These are phyloP conservation scores for Stylophora pistillata DNA, from an alignment of 64 coral and sea anemone genomes.

Conservation along the genomic window DNA sequence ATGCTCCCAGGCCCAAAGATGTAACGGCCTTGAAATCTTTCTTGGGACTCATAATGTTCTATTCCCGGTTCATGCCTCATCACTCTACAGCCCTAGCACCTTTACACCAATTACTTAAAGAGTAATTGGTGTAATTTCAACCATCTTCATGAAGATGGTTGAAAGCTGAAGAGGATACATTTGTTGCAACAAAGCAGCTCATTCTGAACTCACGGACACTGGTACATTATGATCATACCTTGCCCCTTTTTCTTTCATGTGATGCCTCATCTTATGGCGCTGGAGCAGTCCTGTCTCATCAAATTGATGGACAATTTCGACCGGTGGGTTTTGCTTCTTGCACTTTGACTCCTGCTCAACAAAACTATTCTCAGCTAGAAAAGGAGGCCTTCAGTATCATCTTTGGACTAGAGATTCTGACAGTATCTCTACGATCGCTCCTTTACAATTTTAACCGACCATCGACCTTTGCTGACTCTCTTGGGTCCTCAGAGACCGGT, in stretches of 20 bases:
- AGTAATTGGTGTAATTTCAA: no score
- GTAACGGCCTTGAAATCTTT: conserved; percentile 54
- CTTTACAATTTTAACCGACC: conserved; percentile 57
- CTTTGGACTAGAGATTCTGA: conserved; percentile 50
- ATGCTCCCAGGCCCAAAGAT: conserved; percentile 54
- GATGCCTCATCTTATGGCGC: conserved; percentile 69
- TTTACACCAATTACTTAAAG: conserved; percentile 20
- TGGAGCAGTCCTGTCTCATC: conserved; percentile 65
- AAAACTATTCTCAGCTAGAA: conserved; percentile 46
- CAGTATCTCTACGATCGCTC: conserved; percentile 52
- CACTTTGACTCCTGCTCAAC: conserved; percentile 34
- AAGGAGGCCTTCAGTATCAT: conserved; percentile 60
- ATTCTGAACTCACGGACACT: conserved; percentile 52
- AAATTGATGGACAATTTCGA: conserved; percentile 34
- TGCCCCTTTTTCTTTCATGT: conserved; percentile 40
- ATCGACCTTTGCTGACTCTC: conserved; percentile 44
- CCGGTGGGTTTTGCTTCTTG: conserved; percentile 50
- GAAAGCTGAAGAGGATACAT: conserved; percentile 49
- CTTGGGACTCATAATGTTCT: conserved; percentile 66
- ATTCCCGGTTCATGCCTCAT: conserved; percentile 61
- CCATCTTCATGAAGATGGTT: conserved; percentile 43
- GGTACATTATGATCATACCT: conserved; percentile 52
- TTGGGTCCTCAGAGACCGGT: conserved; percentile 34
- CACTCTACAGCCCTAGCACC: conserved; percentile 51
- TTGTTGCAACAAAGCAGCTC: conserved; percentile 41